These are phyloP conservation scores for Mungos mungo DNA, from an alignment of 2,113 vertebrate species.

Conservation along the genomic window DNA sequence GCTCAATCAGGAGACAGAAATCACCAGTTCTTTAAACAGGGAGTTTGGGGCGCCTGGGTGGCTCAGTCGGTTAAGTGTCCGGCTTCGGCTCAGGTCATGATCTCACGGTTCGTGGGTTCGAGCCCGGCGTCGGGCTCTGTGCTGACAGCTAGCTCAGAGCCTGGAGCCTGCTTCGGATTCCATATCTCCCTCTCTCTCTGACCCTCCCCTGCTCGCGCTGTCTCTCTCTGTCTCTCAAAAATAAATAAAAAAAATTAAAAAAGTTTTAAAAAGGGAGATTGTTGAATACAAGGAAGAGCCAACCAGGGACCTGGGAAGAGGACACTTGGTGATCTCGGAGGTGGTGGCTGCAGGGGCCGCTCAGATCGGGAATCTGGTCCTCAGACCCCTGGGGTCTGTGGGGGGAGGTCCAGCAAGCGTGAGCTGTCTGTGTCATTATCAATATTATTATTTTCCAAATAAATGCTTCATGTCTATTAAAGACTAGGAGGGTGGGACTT, in stretches of 20 bases:
- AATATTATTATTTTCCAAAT: background rate
- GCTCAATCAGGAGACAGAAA: background rate
- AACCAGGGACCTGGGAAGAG: background rate
- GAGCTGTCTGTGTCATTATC: background rate
- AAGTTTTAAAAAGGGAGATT: background rate
- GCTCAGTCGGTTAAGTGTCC: too few relatives aligned
- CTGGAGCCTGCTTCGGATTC: too few relatives aligned
- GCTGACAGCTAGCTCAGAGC: too few relatives aligned
- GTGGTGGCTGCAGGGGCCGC: accelerated
- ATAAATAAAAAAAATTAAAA: too few relatives aligned
- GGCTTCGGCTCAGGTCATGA: too few relatives aligned
- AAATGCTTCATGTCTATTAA: background rate
- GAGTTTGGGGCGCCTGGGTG: too few relatives aligned
- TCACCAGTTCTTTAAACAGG: background rate
- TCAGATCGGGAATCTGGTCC: background rate
- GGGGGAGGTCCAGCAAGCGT: background rate
- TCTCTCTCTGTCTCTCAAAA: too few relatives aligned
- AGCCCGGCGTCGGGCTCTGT: too few relatives aligned
- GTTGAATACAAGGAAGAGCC: background rate
- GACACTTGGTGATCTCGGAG: too few relatives aligned
- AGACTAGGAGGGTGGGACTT: background rate
- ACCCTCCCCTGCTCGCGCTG: too few relatives aligned
- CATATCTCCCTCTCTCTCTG: too few relatives aligned
- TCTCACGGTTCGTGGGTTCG: too few relatives aligned
- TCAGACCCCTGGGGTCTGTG: background rate